Percentiles rank a stretch among this genome's conserved stretches.
Conservation (phyloP, 2,113 vertebrate genomes). For the Lonchura striata region DNA sequence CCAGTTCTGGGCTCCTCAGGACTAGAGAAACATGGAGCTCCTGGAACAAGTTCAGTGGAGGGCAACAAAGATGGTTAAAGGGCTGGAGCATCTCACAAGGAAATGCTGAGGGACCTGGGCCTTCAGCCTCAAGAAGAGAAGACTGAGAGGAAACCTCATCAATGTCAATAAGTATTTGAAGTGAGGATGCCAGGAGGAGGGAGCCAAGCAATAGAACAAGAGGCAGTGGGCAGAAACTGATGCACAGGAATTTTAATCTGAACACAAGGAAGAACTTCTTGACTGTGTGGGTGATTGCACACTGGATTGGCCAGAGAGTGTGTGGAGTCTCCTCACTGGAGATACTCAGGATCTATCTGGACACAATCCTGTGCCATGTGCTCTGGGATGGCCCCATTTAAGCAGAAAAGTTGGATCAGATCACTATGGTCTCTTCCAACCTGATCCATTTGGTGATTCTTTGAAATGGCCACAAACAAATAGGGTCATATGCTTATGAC, state of each 20-base stretch:
- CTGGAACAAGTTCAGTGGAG: background rate
- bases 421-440: background rate
- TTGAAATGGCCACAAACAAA: background rate
- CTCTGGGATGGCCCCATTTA: background rate
- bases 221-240: background rate
- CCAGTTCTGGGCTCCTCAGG: background rate
- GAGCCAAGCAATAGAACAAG: background rate
- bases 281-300: accelerated
- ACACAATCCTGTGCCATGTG: background rate
- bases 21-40: background rate
- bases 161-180: background rate
- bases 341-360: background rate
- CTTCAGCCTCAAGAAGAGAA: background rate
- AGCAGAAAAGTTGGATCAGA: background rate
- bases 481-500: background rate
- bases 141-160: background rate
- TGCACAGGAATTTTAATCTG: background rate
- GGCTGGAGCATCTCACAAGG: accelerated
- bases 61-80: background rate
- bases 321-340: background rate
- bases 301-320: background rate
- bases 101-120: background rate
- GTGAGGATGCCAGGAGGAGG: background rate
- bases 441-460: background rate
- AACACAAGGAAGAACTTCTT: background rate